phyloP scores from a whole-genome alignment of 2,888 invertebrate genomes.

The Sycophila texana region DNA sequence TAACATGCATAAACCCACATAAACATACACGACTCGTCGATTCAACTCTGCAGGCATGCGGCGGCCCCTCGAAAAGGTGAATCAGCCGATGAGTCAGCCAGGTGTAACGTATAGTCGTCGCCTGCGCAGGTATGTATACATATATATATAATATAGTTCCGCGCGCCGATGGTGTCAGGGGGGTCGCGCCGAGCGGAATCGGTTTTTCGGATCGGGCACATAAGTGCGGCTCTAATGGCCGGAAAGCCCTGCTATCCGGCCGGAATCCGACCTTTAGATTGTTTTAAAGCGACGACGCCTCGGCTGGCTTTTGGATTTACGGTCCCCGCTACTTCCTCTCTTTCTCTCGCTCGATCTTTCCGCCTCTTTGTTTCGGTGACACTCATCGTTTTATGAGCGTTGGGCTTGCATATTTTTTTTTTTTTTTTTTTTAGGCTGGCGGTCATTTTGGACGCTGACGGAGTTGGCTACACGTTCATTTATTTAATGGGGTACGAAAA shows the following conservation, averaged over 20 bases:
- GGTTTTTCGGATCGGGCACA: background rate
- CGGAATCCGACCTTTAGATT: slow-evolving; percentile 41
- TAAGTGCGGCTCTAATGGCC: slow-evolving; percentile 21
- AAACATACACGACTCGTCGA: background rate
- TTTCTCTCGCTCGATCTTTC: slow-evolving; percentile 14
- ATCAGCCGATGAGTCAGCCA: slow-evolving; percentile 22
- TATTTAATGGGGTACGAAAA: no score
- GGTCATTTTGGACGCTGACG: no score
- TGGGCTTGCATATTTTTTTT: no score
- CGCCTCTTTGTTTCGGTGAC: background rate
- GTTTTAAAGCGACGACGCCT: slow-evolving; percentile 20
- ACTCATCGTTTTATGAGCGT: background rate
- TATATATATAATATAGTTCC: no score
- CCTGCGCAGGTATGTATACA: no score
- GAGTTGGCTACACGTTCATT: no score
- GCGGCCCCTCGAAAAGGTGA: slow-evolving; percentile 1
- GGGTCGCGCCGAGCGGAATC: no score
- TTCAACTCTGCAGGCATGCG: background rate
- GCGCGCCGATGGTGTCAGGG: background rate
- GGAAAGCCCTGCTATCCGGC: slow-evolving; percentile 29
- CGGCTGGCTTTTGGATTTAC: slow-evolving; percentile 8
- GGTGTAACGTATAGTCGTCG: slow-evolving; percentile 1
- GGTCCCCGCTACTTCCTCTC: background rate
- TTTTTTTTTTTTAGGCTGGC: no score
- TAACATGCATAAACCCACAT: no score